These are phyloP conservation scores for Zeus faber DNA, from an alignment of 2,113 vertebrate genomes.

Conservation along the genomic window DNA sequence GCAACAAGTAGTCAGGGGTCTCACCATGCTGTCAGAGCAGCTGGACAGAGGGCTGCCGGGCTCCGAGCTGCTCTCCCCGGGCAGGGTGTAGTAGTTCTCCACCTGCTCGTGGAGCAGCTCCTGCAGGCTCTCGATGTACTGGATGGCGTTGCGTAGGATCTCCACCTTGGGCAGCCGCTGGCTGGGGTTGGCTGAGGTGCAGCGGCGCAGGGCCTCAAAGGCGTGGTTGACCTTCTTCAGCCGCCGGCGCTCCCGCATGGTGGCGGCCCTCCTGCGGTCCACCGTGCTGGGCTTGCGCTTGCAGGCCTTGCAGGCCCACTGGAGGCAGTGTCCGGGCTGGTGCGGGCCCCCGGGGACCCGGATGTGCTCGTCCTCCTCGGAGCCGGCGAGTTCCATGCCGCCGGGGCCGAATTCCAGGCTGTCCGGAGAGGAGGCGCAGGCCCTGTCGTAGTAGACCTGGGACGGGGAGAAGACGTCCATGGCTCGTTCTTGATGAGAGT, in stretches of 20 bases:
- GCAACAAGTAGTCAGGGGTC: constrained; percentile 29
- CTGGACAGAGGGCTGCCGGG: constrained; percentile 89
- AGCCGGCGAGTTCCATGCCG: constrained; percentile 66
- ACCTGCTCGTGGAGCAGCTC: constrained; percentile 91
- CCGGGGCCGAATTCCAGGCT: constrained; percentile 80
- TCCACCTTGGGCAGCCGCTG: constrained; percentile 97
- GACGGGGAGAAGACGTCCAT: constrained; percentile 90
- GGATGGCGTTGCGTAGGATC: constrained; percentile 95
- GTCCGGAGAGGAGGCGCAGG: constrained; percentile 86
- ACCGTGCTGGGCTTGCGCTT: constrained; percentile 90
- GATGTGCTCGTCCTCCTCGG: constrained; percentile 91
- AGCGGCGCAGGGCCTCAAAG: constrained; percentile 91
- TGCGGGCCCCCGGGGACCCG: constrained; percentile 83
- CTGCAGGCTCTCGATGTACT: constrained; percentile 95
- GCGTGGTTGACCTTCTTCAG: constrained; percentile 98
- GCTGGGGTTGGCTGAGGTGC: constrained; percentile 91
- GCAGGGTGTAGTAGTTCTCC: constrained; percentile 86
- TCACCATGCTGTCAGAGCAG: constrained; percentile 94
- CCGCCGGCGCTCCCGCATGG: constrained; percentile 92
- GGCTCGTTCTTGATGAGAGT: not conserved
- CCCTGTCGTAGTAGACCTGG: constrained; percentile 86
- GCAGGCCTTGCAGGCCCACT: constrained; percentile 98
- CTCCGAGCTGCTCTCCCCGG: constrained; percentile 84
- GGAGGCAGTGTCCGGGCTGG: constrained; percentile 92
- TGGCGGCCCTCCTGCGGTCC: constrained; percentile 91